These are phyloP conservation scores for Raphicerus campestris DNA, from an alignment of 2,113 vertebrate species.

Conservation along the genomic window DNA sequence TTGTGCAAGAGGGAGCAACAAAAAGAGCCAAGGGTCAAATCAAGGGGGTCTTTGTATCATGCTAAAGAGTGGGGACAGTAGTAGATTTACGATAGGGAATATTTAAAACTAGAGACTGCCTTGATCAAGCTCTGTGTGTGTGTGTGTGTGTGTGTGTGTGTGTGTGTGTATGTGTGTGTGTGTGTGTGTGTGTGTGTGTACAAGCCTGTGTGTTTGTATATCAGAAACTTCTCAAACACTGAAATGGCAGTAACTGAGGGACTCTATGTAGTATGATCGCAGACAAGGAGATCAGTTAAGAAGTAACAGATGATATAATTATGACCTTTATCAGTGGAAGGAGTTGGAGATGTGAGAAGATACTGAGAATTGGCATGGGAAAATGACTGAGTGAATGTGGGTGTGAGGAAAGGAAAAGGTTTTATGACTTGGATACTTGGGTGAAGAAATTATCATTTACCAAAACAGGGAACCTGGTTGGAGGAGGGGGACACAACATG, in stretches of 20 bases:
- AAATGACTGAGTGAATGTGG: not conserved
- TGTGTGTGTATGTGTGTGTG: not conserved
- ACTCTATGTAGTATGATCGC: not conserved
- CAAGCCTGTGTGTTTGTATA: not conserved
- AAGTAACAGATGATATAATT: not conserved
- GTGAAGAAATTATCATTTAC: not conserved
- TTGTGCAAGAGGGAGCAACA: not conserved
- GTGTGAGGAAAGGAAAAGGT: not conserved
- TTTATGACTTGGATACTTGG: not conserved
- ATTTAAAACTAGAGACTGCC: not conserved
- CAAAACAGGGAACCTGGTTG: not conserved
- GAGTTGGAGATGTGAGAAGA: not conserved
- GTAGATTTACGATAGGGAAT: not conserved
- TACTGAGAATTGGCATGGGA: not conserved
- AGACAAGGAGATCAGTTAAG: not conserved
- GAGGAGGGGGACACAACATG: accelerated
- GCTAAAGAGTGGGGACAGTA: not conserved
- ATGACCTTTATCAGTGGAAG: not conserved
- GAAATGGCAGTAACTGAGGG: not conserved
- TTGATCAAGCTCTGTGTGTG: not conserved
- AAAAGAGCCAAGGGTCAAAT: not conserved
- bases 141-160: not conserved
- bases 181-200: not conserved
- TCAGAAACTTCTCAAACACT: not conserved
- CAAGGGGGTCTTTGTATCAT: not conserved